Evolutionary conservation across 2,888 invertebrate species (phyloP), one percentile per base, ranked within the genome.

Genomic region (Pimpla rufipes): DNA sequence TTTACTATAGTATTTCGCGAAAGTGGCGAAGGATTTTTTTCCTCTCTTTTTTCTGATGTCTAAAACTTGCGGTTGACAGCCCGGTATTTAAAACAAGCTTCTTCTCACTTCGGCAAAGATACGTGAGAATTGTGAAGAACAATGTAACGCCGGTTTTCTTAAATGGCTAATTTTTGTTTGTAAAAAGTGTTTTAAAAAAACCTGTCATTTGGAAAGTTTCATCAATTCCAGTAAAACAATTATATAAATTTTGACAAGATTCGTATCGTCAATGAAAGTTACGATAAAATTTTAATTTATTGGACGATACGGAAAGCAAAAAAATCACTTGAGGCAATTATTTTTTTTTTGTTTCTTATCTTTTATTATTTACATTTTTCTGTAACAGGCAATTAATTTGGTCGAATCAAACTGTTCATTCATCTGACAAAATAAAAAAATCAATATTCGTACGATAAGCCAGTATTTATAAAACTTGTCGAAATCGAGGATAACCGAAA

Each of bases 1-100:
- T 64, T 18, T 21, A 64, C 40, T 29, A 59, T 29, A 10, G 18
- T 42, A 18, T 40, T 64, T 64, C 18, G 10, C 0, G 16, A 8
- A 21, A 64, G 64, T 64, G 64, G 40, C 59, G 1, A 64, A 64
- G 18, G 55, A 8, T 52, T 50, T 55, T 57, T 35, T 59, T 59
- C 0, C n/a, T 47, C 18, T 40, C 5, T 16, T 18, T 21, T 64
- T 64, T 29, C 29, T 29, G 29, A 29, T 3, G 3, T 29, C 29
- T 3, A 21, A 42, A 21, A 10, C 13, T 21, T 64, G 40, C 8
- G 37, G 16, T 35, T 62, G 59, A 18, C 37, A 29, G n/a, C 29
- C 10, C 5, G n/a, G 23, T 29, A 6, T 57, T 29, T 3, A 29
- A 29, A 57, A 29, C 11, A 11, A 59, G 5, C 3, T n/a, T 59